These are phyloP conservation scores for Neoarius graeffei DNA, from an alignment of 2,113 vertebrate species.

Conservation along the genomic window DNA sequence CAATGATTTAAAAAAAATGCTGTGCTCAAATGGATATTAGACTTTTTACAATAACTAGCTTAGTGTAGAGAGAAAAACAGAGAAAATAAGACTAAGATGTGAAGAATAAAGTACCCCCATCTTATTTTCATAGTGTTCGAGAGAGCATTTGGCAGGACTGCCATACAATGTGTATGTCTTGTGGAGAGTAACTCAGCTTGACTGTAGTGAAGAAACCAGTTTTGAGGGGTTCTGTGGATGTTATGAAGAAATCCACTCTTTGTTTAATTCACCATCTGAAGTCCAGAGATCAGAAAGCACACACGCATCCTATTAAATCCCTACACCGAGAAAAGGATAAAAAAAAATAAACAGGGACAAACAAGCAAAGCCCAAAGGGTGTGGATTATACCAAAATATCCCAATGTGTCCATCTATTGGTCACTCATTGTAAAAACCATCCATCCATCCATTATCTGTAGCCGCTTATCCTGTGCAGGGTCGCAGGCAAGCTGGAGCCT, in stretches of 20 bases:
- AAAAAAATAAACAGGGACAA: neutral
- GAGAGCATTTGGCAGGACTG: neutral
- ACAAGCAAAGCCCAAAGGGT: neutral
- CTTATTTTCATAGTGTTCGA: neutral
- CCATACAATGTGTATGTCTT: neutral
- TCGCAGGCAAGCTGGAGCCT: no score
- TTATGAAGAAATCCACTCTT: constrained; percentile 8
- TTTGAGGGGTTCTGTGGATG: neutral
- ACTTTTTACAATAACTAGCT: neutral
- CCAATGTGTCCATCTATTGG: neutral
- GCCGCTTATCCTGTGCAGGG: no score
- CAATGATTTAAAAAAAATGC: neutral
- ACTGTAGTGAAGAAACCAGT: constrained; percentile 14
- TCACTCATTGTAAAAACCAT: neutral
- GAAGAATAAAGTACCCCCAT: neutral
- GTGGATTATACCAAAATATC: neutral
- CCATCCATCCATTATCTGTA: no score
- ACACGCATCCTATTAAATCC: neutral
- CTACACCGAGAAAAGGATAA: neutral
- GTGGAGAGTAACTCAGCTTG: neutral
- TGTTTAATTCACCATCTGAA: neutral
- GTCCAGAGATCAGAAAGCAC: neutral
- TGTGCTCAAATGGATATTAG: neutral
- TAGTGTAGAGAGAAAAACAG: neutral
- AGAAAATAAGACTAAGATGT: neutral